Evolutionary conservation across 2,113 vertebrate genomes (phyloP).

Genomic region (Plecotus auritus): DNA sequence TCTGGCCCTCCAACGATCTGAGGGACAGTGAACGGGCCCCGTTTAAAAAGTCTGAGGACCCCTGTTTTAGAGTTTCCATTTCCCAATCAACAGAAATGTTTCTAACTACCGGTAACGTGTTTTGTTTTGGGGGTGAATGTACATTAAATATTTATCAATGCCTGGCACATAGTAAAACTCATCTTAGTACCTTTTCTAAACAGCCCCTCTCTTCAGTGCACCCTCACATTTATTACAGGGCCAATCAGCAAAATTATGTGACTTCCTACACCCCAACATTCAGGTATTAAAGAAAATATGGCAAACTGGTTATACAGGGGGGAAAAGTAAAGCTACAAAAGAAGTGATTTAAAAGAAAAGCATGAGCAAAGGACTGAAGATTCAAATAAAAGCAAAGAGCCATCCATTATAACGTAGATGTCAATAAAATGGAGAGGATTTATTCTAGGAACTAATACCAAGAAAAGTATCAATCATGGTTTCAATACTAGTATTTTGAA

Average conservation of each 20-base stretch:
- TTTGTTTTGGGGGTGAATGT: neutral
- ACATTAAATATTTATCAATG: neutral
- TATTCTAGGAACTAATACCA: neutral
- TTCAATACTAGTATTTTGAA: constrained; percentile 23
- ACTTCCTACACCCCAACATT: neutral
- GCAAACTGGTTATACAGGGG: neutral
- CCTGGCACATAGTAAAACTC: neutral
- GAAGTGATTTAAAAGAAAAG: neutral
- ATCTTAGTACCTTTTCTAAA: neutral
- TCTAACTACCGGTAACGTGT: neutral
- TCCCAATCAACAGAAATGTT: neutral
- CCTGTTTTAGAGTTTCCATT: constrained; percentile 6
- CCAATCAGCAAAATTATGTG: neutral
- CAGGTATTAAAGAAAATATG: constrained; percentile 6
- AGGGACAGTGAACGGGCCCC: no score
- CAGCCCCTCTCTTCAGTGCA: neutral
- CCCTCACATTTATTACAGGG: neutral
- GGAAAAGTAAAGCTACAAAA: neutral
- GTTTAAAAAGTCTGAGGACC: no score
- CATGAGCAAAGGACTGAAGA: neutral
- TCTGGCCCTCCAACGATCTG: no score
- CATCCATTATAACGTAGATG: neutral
- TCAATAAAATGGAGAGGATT: neutral
- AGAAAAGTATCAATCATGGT: neutral
- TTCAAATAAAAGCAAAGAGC: neutral